phyloP scores from a whole-genome alignment of 2,113 vertebrate species.

The Leptobrachium leishanense region DNA sequence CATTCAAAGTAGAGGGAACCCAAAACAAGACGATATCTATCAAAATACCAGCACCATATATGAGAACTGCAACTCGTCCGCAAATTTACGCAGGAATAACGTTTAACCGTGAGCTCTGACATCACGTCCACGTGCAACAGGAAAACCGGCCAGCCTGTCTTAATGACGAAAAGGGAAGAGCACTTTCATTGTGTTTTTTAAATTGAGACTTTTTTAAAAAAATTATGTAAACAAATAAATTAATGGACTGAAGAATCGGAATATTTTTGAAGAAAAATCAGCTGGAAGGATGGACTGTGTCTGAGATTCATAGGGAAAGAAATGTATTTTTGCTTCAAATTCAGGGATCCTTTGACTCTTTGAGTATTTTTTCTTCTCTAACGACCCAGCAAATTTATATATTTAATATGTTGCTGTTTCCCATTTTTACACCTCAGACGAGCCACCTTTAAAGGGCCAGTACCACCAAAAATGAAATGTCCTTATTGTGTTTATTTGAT shows the following conservation, averaged over 20 bases:
- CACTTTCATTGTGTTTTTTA: constrained; percentile 20
- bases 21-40: constrained; percentile 87
- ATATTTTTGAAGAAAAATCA: constrained; percentile 4
- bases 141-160: not conserved
- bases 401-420: too few relatives aligned
- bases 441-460: too few relatives aligned
- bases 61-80: constrained; percentile 71
- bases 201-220: too few relatives aligned
- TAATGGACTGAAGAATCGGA: not conserved
- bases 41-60: constrained; percentile 91
- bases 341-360: too few relatives aligned
- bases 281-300: constrained; percentile 29
- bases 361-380: too few relatives aligned
- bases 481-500: too few relatives aligned
- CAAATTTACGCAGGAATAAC: constrained; percentile 13
- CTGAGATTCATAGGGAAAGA: not conserved
- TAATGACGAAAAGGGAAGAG: constrained; percentile 35
- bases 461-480: too few relatives aligned
- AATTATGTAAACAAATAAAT: not conserved
- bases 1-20: constrained; percentile 83
- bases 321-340: too few relatives aligned
- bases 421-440: too few relatives aligned
- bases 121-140: not conserved
- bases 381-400: too few relatives aligned
- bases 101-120: constrained; percentile 49